phyloP scores from a whole-genome alignment of 2,888 invertebrate species.

The Mylabris sibirica region DNA sequence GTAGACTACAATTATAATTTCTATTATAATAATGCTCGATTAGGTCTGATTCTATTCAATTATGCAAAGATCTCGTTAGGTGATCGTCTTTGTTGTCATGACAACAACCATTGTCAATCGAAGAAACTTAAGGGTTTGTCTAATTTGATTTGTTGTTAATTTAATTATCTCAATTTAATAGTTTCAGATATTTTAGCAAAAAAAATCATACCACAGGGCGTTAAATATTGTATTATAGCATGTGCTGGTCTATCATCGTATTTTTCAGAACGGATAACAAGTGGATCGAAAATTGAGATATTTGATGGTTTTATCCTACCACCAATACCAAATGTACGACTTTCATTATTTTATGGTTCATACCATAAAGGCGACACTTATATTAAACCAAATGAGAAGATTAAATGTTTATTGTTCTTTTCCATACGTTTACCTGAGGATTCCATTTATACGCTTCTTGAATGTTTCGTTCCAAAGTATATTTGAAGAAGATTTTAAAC shows the following conservation, averaged over 20 bases:
- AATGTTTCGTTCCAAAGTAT: slow-evolving; percentile 44
- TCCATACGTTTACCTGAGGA: slow-evolving; percentile 40
- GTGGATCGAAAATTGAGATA: slow-evolving; percentile 28
- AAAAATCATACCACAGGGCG: slow-evolving; percentile 46
- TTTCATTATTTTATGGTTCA: slow-evolving; percentile 47
- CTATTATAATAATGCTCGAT: slow-evolving; percentile 43
- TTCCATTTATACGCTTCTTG: slow-evolving; percentile 40
- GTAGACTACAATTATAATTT: slow-evolving; percentile 43
- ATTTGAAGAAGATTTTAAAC: background rate
- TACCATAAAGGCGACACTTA: slow-evolving; percentile 36
- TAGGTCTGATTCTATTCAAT: slow-evolving; percentile 51
- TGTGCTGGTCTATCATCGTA: slow-evolving; percentile 49
- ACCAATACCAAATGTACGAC: slow-evolving; percentile 49
- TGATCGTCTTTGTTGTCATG: slow-evolving; percentile 49
- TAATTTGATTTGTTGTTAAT: background rate
- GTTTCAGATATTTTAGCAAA: slow-evolving; percentile 51
- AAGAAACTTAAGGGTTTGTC: slow-evolving; percentile 23
- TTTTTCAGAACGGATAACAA: slow-evolving; percentile 39
- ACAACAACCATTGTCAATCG: slow-evolving; percentile 18
- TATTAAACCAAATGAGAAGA: slow-evolving; percentile 43
- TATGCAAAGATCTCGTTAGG: slow-evolving; percentile 44
- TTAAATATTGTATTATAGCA: slow-evolving; percentile 48
- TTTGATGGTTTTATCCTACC: slow-evolving; percentile 52
- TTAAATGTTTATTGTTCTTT: slow-evolving; percentile 49
- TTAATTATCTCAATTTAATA: slow-evolving; percentile 23